These are phyloP conservation scores for Pyxicephalus adspersus DNA, from an alignment of 2,113 vertebrate species.

Conservation along the genomic window DNA sequence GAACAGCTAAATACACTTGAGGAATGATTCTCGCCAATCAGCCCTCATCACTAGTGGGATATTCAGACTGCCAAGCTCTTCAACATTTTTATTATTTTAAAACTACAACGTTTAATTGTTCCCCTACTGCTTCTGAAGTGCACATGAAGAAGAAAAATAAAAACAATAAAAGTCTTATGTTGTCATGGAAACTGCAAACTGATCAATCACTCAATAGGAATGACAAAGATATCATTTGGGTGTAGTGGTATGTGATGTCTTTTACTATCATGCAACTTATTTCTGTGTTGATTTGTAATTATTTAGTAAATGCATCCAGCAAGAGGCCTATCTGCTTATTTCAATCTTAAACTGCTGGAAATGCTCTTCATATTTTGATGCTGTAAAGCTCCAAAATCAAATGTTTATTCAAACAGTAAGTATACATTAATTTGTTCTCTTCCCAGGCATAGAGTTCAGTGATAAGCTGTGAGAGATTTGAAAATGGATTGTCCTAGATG, in stretches of 20 bases:
- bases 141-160: conserved; percentile 61
- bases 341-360: no score
- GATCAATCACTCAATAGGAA: conserved; percentile 63
- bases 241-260: conserved; percentile 46
- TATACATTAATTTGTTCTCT: no score
- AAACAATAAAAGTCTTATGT: conserved; percentile 63
- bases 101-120: conserved; percentile 65
- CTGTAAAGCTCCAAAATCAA: no score
- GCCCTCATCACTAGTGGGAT: conserved; percentile 57
- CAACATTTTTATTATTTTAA: conserved; percentile 67
- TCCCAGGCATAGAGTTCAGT: no score
- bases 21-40: conserved; percentile 73
- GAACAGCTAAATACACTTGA: conserved; percentile 95
- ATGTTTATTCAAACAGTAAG: no score
- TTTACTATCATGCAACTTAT: conserved; percentile 20
- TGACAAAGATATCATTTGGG: conserved; percentile 62
- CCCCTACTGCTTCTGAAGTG: conserved; percentile 67
- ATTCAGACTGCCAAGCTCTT: conserved; percentile 65
- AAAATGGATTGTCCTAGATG: no score
- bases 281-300: conserved; percentile 7
- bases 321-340: not conserved
- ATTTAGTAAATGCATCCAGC: conserved; percentile 25
- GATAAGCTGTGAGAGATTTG: no score
- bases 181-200: conserved; percentile 68
- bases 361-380: no score